Conservation (phyloP, 2,888 invertebrate genomes). For the Nomada ruficornis region DNA sequence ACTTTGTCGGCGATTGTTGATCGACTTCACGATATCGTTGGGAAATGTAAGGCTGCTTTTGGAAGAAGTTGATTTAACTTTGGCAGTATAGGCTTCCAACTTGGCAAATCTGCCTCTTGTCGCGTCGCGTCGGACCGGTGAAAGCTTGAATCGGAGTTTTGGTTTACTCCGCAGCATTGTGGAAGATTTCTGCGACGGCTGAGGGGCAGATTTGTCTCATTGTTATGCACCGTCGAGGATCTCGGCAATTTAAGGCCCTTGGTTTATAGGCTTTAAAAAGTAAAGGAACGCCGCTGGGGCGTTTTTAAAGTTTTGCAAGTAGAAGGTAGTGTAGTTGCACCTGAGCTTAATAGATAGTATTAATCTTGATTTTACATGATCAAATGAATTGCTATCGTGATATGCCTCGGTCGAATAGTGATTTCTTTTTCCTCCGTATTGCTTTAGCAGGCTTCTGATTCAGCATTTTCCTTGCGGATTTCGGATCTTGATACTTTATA, state of each 20-base stretch:
- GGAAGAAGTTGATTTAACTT: neutral
- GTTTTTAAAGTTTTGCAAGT: neutral
- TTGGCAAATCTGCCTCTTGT: too few species aligned
- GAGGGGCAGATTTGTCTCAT: conserved; percentile 2
- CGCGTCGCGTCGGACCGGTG: neutral
- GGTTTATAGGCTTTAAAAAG: conserved; percentile 10
- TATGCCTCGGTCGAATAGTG: neutral
- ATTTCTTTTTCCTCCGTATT: neutral
- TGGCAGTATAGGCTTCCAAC: neutral
- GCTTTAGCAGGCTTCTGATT: neutral
- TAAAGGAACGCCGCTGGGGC: too few species aligned
- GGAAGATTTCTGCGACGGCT: neutral
- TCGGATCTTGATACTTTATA: too few species aligned
- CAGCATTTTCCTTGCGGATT: too few species aligned
- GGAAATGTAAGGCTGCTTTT: neutral
- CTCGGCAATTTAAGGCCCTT: conserved; percentile 1
- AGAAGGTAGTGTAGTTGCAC: neutral
- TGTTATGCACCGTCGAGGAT: conserved; percentile 16
- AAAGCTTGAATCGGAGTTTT: neutral
- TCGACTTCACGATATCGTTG: neutral
- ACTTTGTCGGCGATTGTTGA: neutral
- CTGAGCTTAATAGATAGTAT: neutral
- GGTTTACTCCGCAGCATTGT: neutral
- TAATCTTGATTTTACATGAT: neutral
- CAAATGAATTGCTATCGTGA: neutral